A percentile compares a stretch with the other conserved stretches of the same genome.
Conservation (phyloP, 2,797 vertebrate species). For the Sebastes cheni region DNA sequence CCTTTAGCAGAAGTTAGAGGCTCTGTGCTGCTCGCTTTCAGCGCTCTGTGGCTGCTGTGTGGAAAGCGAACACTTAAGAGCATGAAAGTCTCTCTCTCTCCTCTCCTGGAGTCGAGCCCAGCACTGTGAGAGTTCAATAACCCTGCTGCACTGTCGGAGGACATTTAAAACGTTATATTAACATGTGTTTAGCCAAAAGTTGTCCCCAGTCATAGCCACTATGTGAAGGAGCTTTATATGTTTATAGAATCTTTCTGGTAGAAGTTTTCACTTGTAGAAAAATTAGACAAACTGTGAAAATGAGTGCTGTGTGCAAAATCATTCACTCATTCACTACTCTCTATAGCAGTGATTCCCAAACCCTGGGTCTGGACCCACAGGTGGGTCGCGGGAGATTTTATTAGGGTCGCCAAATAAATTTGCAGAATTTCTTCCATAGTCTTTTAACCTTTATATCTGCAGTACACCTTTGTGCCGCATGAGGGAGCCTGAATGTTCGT, state of each 20-base stretch:
- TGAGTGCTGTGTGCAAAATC: neutral
- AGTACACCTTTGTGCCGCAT: too few relatives aligned
- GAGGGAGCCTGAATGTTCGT: too few relatives aligned
- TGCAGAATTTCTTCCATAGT: too few relatives aligned
- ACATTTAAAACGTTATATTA: constrained; percentile 11
- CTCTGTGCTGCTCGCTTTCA: constrained; percentile 45
- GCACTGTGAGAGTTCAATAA: constrained; percentile 38
- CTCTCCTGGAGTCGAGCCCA: constrained; percentile 49
- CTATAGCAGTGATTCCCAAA: neutral
- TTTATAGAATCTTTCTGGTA: neutral
- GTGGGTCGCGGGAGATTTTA: too few relatives aligned
- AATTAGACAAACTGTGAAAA: neutral
- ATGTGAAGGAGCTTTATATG: neutral
- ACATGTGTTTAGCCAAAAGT: neutral
- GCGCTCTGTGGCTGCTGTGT: constrained; percentile 36
- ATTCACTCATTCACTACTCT: neutral
- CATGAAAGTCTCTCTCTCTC: constrained; percentile 26
- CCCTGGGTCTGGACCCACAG: too few relatives aligned
- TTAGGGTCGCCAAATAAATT: too few relatives aligned
- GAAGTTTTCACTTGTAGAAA: neutral
- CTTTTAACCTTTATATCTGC: too few relatives aligned
- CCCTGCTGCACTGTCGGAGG: constrained; percentile 25
- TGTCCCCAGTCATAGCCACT: neutral
- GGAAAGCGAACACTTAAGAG: constrained; percentile 45
- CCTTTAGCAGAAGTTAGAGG: constrained; percentile 32